Base-by-base conservation (phyloP, 2,888 invertebrate genomes). In the Synanthedon formicaeformis region DNA sequence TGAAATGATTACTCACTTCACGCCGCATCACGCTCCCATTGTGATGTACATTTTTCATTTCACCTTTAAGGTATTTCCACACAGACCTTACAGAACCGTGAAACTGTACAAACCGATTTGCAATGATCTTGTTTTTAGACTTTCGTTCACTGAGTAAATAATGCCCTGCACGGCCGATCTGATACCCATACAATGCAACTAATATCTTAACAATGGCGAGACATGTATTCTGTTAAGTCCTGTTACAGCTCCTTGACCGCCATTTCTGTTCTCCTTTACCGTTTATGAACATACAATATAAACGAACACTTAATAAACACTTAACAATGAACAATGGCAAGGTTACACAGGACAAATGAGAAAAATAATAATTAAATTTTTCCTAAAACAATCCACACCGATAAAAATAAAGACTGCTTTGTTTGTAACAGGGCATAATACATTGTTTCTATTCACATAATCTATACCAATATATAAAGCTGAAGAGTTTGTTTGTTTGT, bases 91-190 rank as follows among this genome's bases (percentile, higher is more conserved):
- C 14, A 12, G 45, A 45, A 45, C 13, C 45, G n/a, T 45, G 45
- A 45, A 45, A 45, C 45, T 13, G 45, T 13, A 4, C 13, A 45
- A 45, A 45, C 14, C 6, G n/a, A 13, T 45, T 12, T 45, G 13
- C 41, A 51, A 40, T 40, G 14, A 34, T 51, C 40, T 50, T 50
- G 52, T 52, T 56, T 50, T 54, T 54, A 41, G 53, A 54, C 56
- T 52, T 56, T 54, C 52, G 41, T 51, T 10, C 51, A 51, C 48
- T 54, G 53, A 56, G 53, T 54, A 56, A 54, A 50, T 54, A 56
- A 54, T 54, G 40, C 56, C 40, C 50, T 54, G 2, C 34, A 34
- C 45, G 14, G 13, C 14, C 45, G 45, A 14, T 45, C 13, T 45
- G 34, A 34, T 34, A 34, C 10, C 34, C 34, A 34, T 34, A 34